phyloP scores from a whole-genome alignment of 2,797 vertebrate species.

The Rhinoraja longicauda region DNA sequence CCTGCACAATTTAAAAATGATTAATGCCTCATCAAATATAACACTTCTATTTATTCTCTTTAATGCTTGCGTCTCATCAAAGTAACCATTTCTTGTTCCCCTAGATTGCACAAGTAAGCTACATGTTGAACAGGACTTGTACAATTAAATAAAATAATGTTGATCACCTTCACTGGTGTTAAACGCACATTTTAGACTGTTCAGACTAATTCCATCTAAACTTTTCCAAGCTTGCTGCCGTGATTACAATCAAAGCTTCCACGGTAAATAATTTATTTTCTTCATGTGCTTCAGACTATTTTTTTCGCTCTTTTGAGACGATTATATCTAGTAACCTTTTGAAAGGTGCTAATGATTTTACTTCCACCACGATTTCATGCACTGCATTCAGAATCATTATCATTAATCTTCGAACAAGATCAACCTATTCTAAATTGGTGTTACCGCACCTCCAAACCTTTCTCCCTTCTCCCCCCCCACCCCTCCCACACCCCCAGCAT shows the following conservation, averaged over 20 bases:
- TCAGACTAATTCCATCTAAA: neutral
- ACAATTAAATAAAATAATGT: neutral
- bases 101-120: neutral
- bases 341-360: neutral
- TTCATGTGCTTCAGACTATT: neutral
- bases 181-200: neutral
- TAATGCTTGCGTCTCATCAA: neutral
- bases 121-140: neutral
- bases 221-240: neutral
- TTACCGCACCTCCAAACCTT: too few species aligned
- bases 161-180: neutral
- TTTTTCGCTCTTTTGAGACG: neutral
- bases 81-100: neutral
- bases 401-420: neutral
- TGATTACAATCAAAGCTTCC: neutral
- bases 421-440: too few species aligned
- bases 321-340: neutral
- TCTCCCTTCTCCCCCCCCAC: too few species aligned
- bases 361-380: neutral
- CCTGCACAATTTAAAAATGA: constrained; percentile 4
- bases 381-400: neutral
- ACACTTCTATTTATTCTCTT: constrained; percentile 16
- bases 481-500: too few species aligned
- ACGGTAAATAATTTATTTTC: neutral
- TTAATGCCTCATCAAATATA: constrained; percentile 21